These are phyloP conservation scores for Steinernema carpocapsae DNA, from an alignment of 2,888 invertebrate species.

Conservation along the genomic window DNA sequence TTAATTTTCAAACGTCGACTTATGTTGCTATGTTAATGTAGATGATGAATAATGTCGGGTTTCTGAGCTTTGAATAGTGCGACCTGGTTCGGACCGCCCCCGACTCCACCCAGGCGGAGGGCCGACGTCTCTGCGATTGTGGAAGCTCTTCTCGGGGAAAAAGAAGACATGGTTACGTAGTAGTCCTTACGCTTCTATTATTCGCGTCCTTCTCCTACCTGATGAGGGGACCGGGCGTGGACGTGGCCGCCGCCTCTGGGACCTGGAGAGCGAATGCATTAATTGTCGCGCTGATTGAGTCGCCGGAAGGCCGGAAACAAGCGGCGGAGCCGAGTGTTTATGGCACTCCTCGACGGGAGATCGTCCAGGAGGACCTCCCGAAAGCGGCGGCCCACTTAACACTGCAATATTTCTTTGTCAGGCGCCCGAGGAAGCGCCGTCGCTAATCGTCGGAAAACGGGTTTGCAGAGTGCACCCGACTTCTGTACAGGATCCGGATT, in stretches of 20 bases:
- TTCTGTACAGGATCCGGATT: slow-evolving; percentile 20
- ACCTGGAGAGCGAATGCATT: slow-evolving; percentile 4
- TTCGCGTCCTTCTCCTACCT: neutral
- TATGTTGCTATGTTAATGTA: slow-evolving; percentile 21
- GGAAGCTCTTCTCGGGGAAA: neutral
- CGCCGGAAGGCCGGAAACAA: neutral
- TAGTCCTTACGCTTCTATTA: neutral
- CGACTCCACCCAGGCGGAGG: slow-evolving; percentile 1
- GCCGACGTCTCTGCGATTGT: slow-evolving; percentile 10
- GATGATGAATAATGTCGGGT: slow-evolving; percentile 30
- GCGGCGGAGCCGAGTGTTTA: slow-evolving; percentile 24
- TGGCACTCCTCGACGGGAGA: slow-evolving; percentile 7
- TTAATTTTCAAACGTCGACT: neutral
- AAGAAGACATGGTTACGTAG: slow-evolving; percentile 4
- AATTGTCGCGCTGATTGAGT: slow-evolving; percentile 28
- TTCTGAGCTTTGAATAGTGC: neutral
- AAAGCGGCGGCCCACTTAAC: neutral
- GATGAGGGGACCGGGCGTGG: neutral
- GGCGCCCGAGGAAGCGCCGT: too few relatives aligned
- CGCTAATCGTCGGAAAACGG: slow-evolving; percentile 4
- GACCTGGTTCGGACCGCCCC: neutral
- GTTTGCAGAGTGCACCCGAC: neutral
- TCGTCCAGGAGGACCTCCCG: slow-evolving; percentile 1
- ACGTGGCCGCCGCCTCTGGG: neutral
- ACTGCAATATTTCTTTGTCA: neutral